Evolutionary conservation across 2,888 invertebrate species (phyloP).

Genomic region (Pecten maximus): DNA sequence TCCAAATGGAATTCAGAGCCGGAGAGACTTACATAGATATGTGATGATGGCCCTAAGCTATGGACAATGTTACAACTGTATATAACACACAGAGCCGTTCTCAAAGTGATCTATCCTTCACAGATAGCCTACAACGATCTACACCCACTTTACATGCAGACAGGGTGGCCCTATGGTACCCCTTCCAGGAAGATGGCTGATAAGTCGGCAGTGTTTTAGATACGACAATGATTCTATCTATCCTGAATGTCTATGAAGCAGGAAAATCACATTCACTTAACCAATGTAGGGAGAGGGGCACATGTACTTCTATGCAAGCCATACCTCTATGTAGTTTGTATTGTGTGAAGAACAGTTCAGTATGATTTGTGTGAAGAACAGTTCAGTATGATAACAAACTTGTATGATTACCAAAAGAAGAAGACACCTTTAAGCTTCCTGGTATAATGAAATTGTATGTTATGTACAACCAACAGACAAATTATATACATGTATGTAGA

Average conservation of each 20-base stretch:
- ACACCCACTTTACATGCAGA: neutral
- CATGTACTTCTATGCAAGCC: neutral
- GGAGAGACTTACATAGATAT: neutral
- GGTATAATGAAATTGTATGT: too few species aligned
- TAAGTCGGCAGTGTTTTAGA: neutral
- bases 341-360: too few species aligned
- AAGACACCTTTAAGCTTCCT: too few species aligned
- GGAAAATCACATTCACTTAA: neutral
- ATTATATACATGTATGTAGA: too few species aligned
- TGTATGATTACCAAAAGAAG: too few species aligned
- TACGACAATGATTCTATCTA: neutral
- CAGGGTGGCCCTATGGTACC: neutral
- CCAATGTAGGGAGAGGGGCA: neutral
- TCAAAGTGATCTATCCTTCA: neutral
- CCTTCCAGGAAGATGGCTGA: neutral
- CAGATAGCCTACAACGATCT: neutral
- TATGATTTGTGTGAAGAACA: too few species aligned
- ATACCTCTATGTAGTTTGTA: too few species aligned
- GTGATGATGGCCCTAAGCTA: neutral
- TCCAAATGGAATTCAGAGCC: neutral
- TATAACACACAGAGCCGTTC: neutral
- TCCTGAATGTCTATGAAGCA: neutral
- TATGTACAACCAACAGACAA: too few species aligned
- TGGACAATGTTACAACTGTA: neutral
- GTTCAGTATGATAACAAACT: too few species aligned